These are phyloP conservation scores for Ischnus inquisitorius DNA, from an alignment of 2,888 invertebrate species.

Conservation along the genomic window DNA sequence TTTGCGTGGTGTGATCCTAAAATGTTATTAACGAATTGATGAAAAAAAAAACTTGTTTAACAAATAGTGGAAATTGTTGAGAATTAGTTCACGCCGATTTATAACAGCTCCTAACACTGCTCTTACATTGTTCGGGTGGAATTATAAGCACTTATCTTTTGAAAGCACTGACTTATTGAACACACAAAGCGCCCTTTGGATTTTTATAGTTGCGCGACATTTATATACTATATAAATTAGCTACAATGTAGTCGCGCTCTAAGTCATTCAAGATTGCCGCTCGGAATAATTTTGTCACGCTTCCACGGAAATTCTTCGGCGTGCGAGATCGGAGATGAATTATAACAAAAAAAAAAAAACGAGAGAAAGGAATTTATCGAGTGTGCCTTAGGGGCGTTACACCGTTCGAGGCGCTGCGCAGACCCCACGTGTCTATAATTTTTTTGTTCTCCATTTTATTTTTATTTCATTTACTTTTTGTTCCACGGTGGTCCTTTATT, in stretches of 20 bases:
- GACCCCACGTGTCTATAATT: constrained; percentile 16
- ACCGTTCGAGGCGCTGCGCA: constrained; percentile 7
- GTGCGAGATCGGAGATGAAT: constrained; percentile 12
- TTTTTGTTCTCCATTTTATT: constrained; percentile 3
- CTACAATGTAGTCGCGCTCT: constrained; percentile 28
- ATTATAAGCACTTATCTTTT: neutral
- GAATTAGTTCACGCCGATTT: constrained; percentile 61
- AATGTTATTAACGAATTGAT: no score
- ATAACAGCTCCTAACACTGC: constrained; percentile 23
- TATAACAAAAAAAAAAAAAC: constrained; percentile 4
- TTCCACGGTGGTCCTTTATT: constrained; percentile 23
- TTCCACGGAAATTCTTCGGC: constrained; percentile 48
- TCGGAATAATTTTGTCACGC: constrained; percentile 62
- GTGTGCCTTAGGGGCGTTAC: constrained; percentile 20
- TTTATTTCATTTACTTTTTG: neutral
- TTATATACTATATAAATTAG: neutral
- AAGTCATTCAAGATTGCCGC: constrained; percentile 50
- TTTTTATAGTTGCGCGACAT: no score
- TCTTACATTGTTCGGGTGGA: neutral
- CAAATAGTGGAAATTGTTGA: constrained; percentile 60
- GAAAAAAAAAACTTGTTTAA: no score
- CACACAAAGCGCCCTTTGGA: neutral
- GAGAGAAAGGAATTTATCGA: neutral
- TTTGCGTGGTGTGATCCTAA: no score
- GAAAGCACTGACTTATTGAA: neutral